These are phyloP conservation scores for Suricata suricatta DNA, from an alignment of 2,113 vertebrate species.

Conservation along the genomic window DNA sequence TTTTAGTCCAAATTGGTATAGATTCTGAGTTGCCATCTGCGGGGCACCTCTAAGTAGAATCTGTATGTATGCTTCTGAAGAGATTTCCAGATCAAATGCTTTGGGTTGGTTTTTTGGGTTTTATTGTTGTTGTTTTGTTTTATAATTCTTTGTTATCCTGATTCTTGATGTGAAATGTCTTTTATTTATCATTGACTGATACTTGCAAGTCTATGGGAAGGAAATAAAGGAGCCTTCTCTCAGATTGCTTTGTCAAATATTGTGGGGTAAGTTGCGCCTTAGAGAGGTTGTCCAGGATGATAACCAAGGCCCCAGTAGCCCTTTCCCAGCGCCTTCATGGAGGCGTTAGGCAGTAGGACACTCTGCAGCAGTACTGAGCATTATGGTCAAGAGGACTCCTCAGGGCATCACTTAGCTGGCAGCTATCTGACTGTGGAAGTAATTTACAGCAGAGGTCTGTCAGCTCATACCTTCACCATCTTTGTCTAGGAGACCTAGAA, in stretches of 20 bases:
- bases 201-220: neutral
- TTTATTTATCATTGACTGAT: neutral
- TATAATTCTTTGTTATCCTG: neutral
- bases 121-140: neutral
- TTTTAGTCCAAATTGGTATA: neutral
- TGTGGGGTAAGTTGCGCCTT: neutral
- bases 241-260: neutral
- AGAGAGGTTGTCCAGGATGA: neutral
- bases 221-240: neutral
- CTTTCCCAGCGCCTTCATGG: neutral
- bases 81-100: neutral
- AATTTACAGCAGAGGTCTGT: neutral
- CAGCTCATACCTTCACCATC: neutral
- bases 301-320: neutral
- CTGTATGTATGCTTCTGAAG: conserved; percentile 18
- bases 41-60: neutral
- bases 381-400: neutral
- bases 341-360: neutral
- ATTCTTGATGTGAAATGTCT: conserved; percentile 50
- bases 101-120: conserved; percentile 22
- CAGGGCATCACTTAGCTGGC: neutral
- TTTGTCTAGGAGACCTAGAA: neutral
- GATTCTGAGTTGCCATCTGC: conserved; percentile 74
- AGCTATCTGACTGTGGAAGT: neutral
- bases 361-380: neutral